Base-by-base conservation (phyloP, 2,797 vertebrate genomes). In the Sebastes ruberrimus region DNA sequence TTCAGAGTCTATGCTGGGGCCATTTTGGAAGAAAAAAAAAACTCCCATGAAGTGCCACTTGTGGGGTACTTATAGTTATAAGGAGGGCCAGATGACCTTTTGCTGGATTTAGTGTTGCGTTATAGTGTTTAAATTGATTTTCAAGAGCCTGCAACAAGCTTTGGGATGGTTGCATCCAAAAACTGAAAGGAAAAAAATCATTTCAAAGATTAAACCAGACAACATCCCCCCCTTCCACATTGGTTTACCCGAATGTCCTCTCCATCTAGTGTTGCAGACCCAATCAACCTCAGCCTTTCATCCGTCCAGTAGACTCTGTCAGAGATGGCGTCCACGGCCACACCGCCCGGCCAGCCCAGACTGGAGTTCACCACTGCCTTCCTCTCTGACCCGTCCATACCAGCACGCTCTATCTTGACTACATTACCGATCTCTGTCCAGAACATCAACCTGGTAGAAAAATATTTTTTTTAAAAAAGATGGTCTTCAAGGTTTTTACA, bases 281-380 rank as follows among this genome's bases (percentile, higher is more conserved):
- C 97, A 2, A 99, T 92, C 0, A 93, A 96, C 52, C 90, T 94
- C 74, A 98, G 93, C 73, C 97, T 96, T 60, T 97, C 97, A 83
- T 99, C 98, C 0, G 97, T 95, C 98, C 98, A 99, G 93, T 97
- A 99, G 87, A 99, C 93, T 68, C 95, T 95, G 76, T 93, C 92
- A 30, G 94, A 93, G 28, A 97, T 65, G 0, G 90, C 33, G 81
- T 99, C 98, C 0, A 99, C 93, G 14, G 97, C 93, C 80, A 99
- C 90, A n/a, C 97, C 95, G 0, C 95, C 96, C 1, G 98, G 98
- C 97, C 97, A 97, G 75, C 96, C 97, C 66, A 99, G 92, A 16
- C 96, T 95, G 30, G 92, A 85, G 42, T 79, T 91, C 46, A 99
- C 92, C 52, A 99, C 84, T 4, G 93, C 89, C 0, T 49, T 95